Percentiles rank a stretch among this genome's conserved stretches.
Evolutionary conservation across 92 coral and sea anemone genomes (phyloP).

Genomic region (Paragorgia papillata): DNA sequence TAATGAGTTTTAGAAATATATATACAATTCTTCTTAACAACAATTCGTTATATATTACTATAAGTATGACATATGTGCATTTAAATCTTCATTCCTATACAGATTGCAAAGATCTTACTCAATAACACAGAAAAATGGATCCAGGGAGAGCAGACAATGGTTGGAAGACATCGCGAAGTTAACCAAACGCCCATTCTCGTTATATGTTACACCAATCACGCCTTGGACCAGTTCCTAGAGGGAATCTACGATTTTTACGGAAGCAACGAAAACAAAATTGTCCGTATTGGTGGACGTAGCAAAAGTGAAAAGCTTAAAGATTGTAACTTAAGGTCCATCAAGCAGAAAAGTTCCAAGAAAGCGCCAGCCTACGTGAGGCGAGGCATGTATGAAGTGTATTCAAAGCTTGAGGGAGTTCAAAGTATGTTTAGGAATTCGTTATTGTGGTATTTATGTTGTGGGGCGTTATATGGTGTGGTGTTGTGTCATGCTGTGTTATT

Average conservation of each 20-base stretch:
- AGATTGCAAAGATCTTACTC: slow-evolving; percentile 86
- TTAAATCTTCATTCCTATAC: too few species aligned
- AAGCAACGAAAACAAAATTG: slow-evolving; percentile 57
- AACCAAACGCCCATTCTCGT: slow-evolving; percentile 74
- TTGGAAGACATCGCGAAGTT: slow-evolving; percentile 13
- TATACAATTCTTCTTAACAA: too few species aligned
- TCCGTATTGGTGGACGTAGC: slow-evolving; percentile 91
- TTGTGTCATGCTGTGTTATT: too few species aligned
- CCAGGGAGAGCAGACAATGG: slow-evolving; percentile 53
- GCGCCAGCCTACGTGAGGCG: slow-evolving; percentile 5
- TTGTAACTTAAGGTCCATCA: slow-evolving; percentile 67
- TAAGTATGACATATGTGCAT: too few species aligned
- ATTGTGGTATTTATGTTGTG: neutral
- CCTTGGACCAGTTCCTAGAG: slow-evolving; percentile 91
- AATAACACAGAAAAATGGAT: slow-evolving; percentile 82
- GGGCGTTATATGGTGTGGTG: too few species aligned
- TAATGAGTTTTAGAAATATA: too few species aligned
- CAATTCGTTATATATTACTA: too few species aligned
- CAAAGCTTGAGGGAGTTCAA: slow-evolving; percentile 14
- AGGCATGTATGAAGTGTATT: slow-evolving; percentile 2
- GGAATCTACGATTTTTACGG: slow-evolving; percentile 87
- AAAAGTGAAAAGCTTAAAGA: slow-evolving; percentile 70
- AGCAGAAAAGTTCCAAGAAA: slow-evolving; percentile 39
- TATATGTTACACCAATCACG: slow-evolving; percentile 93
- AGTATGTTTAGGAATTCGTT: slow-evolving; percentile 2